These are phyloP conservation scores for Chrysocyon brachyurus DNA, from an alignment of 2,797 vertebrate genomes.

Conservation along the genomic window DNA sequence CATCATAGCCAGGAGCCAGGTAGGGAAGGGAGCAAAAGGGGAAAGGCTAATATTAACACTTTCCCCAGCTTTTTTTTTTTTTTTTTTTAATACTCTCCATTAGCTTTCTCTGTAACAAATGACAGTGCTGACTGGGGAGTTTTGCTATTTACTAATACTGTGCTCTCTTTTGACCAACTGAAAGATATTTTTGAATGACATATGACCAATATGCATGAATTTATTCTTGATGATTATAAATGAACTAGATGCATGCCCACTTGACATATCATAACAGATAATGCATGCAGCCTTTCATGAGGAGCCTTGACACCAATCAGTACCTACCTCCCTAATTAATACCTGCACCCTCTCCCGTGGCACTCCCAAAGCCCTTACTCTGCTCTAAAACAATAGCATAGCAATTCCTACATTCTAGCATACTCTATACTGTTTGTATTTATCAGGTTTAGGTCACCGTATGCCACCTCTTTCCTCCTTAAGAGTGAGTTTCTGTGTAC, in stretches of 20 bases:
- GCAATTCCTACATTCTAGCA: not conserved
- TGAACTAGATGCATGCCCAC: not conserved
- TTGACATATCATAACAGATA: not conserved
- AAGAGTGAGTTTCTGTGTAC: not conserved
- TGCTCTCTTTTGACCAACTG: not conserved
- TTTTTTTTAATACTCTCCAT: not conserved
- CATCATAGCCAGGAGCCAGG: not conserved
- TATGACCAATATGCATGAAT: not conserved
- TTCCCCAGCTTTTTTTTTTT: not conserved
- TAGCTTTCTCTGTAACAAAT: not conserved
- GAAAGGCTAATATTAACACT: not conserved
- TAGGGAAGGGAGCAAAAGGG: not conserved
- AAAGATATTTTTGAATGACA: not conserved
- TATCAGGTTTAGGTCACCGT: not conserved
- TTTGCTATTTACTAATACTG: not conserved
- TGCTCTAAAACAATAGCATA: not conserved
- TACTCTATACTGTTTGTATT: not conserved
- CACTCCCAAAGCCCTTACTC: not conserved
- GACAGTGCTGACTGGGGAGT: not conserved
- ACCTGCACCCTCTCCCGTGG: not conserved
- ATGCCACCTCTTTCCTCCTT: not conserved
- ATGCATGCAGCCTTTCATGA: not conserved
- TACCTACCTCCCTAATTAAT: not conserved
- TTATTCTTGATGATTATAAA: constrained; percentile 14
- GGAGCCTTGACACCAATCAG: not conserved